Evolutionary conservation across 2,797 vertebrate species (phyloP), one percentile per base, ranked within the genome.

Genomic region (Syngnathus acus): DNA sequence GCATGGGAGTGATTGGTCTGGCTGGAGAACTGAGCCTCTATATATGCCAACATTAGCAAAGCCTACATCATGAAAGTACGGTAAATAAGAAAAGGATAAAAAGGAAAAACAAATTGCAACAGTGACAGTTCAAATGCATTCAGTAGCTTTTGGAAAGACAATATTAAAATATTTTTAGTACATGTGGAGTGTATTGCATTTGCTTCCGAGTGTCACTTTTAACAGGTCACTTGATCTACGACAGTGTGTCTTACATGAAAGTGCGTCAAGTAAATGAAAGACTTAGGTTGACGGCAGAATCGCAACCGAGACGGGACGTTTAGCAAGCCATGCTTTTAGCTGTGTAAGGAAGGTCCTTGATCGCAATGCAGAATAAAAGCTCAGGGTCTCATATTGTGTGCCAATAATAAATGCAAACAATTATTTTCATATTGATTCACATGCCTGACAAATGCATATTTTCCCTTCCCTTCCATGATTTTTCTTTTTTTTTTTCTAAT

Each of bases 321-420:
- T 43, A 43, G 9, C 9, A 37, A 37, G 26, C 11, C 3, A 16
- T 32, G 5, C 4, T 54, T 37, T 45, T 45, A 13, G 61, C 40
- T 45, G 6, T 42, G 14, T 14, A 43, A 43, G 45, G 23, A 62
- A 45, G 6, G 4, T 19, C 10, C 53, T 26, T 55, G 26, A 23
- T 23, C 26, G 11, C 53, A 26, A 11, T 55, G 21, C 53, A 55
- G 16, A 59, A 7, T 9, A 59, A 59, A 59, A 39, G 32, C 5
- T 26, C 54, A 37, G 1, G 23, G 8, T 6, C 26, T 37, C 32
- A 26, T 9, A 23, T 26, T 68, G 70, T 74, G 77, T 78, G 78
- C 74, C 19, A 65, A 65, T 68, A 74, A 17, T 67, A 67, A 72
- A 70, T 43, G 4, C 17, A 53, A 17, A 32, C 11, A 39, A 39